Conservation (phyloP, 2,113 vertebrate species). For the Origma solitaria region DNA sequence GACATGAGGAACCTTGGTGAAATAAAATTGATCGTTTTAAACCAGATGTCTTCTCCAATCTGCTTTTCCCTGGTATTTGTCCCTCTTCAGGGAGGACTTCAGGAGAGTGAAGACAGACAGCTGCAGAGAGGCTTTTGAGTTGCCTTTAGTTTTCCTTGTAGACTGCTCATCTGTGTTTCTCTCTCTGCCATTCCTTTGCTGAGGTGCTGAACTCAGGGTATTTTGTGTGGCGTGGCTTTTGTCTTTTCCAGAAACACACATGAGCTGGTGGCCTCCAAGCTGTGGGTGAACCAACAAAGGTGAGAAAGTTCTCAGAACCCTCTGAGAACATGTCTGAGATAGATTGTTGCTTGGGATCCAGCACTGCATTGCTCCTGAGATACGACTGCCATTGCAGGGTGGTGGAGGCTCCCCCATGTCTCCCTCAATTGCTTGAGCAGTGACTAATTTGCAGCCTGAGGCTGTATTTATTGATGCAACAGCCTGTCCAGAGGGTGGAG, state of each 20-base stretch:
- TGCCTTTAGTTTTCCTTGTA: background rate
- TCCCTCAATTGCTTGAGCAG: background rate
- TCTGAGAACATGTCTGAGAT: accelerated
- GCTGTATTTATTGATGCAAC: background rate
- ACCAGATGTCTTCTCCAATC: background rate
- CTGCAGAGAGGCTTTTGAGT: background rate
- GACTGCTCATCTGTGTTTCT: background rate
- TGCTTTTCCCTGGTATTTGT: background rate
- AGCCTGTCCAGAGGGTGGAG: background rate
- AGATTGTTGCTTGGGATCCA: background rate
- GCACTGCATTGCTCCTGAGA: accelerated
- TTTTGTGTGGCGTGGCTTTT: background rate
- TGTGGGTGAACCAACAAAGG: background rate
- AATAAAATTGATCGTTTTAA: background rate
- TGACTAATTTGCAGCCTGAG: background rate
- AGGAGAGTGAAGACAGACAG: background rate
- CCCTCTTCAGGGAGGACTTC: background rate
- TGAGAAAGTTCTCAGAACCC: background rate
- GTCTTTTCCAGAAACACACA: background rate
- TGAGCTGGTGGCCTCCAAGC: background rate
- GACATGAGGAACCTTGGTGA: background rate
- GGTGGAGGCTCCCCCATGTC: background rate
- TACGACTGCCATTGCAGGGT: accelerated
- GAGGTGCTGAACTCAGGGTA: background rate
- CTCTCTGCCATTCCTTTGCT: background rate